phyloP scores from a whole-genome alignment of 1,140 invertebrate species.

The Lanistes nyassanus region DNA sequence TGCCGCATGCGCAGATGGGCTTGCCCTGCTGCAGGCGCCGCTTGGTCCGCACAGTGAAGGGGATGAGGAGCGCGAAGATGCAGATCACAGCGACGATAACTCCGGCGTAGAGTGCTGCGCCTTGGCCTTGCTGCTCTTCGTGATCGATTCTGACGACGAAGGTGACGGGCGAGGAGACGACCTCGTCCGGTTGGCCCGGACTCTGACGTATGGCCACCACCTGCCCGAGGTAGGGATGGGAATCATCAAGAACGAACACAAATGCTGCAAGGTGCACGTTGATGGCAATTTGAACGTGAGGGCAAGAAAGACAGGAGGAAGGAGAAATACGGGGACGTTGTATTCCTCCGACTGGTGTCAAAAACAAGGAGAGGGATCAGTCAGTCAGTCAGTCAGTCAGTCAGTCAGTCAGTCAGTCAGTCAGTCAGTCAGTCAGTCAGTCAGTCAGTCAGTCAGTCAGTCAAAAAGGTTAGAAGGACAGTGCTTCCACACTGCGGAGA shows the following conservation, averaged over 20 bases:
- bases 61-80: slow-evolving; percentile 8
- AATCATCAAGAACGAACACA: neutral
- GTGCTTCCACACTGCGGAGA: too few relatives aligned
- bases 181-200: neutral
- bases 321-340: neutral
- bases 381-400: neutral
- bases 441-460: too few relatives aligned
- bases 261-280: neutral
- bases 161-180: slow-evolving; percentile 16
- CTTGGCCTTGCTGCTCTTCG: neutral
- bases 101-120: slow-evolving; percentile 15
- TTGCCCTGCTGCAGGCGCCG: slow-evolving; percentile 16
- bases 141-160: slow-evolving; percentile 16
- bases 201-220: slow-evolving; percentile 11
- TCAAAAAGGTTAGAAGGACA: too few relatives aligned
- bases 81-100: slow-evolving; percentile 18
- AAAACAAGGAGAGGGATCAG: too few relatives aligned
- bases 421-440: too few relatives aligned
- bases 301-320: neutral
- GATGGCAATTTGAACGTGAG: neutral
- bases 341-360: too few relatives aligned
- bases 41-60: slow-evolving; percentile 12
- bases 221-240: neutral
- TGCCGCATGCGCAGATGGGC: slow-evolving; percentile 18
- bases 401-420: neutral